Evolutionary conservation across 2,797 vertebrate species (phyloP), one percentile per base, ranked within the genome.

Genomic region (Martes flavigula): DNA sequence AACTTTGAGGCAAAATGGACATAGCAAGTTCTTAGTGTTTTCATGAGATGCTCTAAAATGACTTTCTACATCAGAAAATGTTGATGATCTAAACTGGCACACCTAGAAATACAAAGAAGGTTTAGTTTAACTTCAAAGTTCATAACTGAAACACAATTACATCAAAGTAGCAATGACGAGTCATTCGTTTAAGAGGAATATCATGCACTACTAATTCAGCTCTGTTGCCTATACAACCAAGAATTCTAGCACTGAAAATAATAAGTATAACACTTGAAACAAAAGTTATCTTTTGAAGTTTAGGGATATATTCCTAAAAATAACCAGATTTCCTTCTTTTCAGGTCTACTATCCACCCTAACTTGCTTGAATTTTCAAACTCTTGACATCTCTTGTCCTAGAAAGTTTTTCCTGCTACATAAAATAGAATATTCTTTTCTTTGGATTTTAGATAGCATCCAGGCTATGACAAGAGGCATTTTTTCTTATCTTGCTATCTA

Each of bases 1-100:
- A 90, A 99, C 99, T 99, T 99, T 99, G 97, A 99, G 99, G 97
- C 99, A 99, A 99, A 99, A 99, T 0, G 99, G 99, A 98, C 99
- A 99, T 1, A 99, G 99, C 97, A 99, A 98, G 97, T 99, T 99
- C 98, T 99, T 99, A 27, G 99, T 99, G 98, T 99, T 99, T 98
- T 99, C 99, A 89, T 99, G 99, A 91, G 98, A 98, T 15, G 97
- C 98, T 98, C 99, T 99, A 98, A 99, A 99, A 98, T 99, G 99
- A 40, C 97, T 98, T 98, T 99, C 99, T 97, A 99, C 99, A 75
- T 99, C 99, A 62, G 99, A 99, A 99, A 99, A 99, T 97, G 99
- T 99, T 15, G 99, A 99, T 1, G 99, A 99, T 97, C 99, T 99
- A 98, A 99, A 99, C 98, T 98, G 99, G 99, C 99, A 99, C 90